Conservation (phyloP, 2,888 invertebrate genomes). For the Lithophane ornitopus region DNA sequence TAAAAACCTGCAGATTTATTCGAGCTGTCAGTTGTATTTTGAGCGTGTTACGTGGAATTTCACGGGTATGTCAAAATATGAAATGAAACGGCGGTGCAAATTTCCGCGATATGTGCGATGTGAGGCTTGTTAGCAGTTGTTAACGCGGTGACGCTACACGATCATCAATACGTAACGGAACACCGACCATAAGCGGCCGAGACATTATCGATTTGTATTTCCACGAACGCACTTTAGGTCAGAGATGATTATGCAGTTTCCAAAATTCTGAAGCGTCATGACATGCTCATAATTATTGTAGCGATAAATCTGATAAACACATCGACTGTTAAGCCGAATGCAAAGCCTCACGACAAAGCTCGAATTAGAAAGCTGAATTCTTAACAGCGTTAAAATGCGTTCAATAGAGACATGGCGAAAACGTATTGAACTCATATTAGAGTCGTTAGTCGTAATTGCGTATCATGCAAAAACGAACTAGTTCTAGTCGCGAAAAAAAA, state of each 20-base stretch:
- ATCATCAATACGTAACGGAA: slow-evolving; percentile 73
- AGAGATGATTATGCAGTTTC: slow-evolving; percentile 77
- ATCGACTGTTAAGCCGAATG: slow-evolving; percentile 70
- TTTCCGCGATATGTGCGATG: slow-evolving; percentile 66
- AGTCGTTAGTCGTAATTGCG: slow-evolving; percentile 84
- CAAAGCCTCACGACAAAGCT: slow-evolving; percentile 79
- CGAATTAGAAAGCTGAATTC: slow-evolving; percentile 85
- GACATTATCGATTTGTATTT: slow-evolving; percentile 75
- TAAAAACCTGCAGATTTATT: slow-evolving; percentile 62
- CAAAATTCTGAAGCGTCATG: slow-evolving; percentile 74
- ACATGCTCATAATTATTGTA: slow-evolving; percentile 81
- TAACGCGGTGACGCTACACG: slow-evolving; percentile 74
- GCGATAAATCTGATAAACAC: slow-evolving; percentile 81
- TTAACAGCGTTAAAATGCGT: slow-evolving; percentile 80
- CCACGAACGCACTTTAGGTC: slow-evolving; percentile 69
- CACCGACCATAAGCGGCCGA: slow-evolving; percentile 59
- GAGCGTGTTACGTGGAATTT: slow-evolving; percentile 61
- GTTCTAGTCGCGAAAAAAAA: slow-evolving; percentile 72
- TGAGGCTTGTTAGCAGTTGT: slow-evolving; percentile 78
- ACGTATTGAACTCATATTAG: slow-evolving; percentile 80
- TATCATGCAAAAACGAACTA: slow-evolving; percentile 82
- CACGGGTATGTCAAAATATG: slow-evolving; percentile 68
- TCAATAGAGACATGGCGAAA: slow-evolving; percentile 77
- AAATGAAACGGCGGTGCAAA: slow-evolving; percentile 66
- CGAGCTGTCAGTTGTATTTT: slow-evolving; percentile 58